A percentile compares a stretch with the other conserved stretches of the same genome.
Evolutionary conservation across 2,888 invertebrate species (phyloP).

Genomic region (Archaeoteleia sp.): DNA sequence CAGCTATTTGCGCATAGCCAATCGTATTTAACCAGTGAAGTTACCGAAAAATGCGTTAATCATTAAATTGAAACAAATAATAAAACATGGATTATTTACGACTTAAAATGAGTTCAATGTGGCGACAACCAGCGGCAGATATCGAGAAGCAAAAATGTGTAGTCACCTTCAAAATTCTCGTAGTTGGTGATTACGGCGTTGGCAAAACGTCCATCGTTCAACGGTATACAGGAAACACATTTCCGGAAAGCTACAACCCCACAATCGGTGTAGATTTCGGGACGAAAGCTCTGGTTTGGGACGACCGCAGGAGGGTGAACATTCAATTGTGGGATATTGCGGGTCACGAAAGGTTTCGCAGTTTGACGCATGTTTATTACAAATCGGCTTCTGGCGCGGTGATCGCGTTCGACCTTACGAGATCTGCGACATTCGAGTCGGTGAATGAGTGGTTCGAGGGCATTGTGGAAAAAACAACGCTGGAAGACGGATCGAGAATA

Average conservation of each 20-base stretch:
- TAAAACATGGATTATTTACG: too few relatives aligned
- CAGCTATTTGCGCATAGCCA: too few relatives aligned
- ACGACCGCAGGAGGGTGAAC: background rate
- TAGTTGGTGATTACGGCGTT: conserved; percentile 4
- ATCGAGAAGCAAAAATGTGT: too few relatives aligned
- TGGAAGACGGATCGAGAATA: background rate
- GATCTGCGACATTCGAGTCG: background rate
- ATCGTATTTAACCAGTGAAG: too few relatives aligned
- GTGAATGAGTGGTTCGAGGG: background rate
- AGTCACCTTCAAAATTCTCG: too few relatives aligned
- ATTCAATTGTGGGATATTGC: background rate
- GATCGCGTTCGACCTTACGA: background rate
- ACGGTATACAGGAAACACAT: background rate
- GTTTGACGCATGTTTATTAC: background rate
- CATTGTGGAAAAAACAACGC: background rate
- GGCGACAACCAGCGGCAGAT: too few relatives aligned
- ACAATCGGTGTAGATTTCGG: background rate
- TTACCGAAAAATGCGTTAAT: too few relatives aligned
- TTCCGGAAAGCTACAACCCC: background rate
- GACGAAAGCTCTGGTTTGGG: background rate
- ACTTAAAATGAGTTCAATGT: too few relatives aligned
- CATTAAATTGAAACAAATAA: too few relatives aligned
- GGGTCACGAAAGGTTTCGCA: background rate
- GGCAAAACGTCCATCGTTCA: conserved; percentile 3
- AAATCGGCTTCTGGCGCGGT: background rate